These are phyloP conservation scores for Flexamia atlantica DNA, from an alignment of 2,888 invertebrate genomes.

Conservation along the genomic window DNA sequence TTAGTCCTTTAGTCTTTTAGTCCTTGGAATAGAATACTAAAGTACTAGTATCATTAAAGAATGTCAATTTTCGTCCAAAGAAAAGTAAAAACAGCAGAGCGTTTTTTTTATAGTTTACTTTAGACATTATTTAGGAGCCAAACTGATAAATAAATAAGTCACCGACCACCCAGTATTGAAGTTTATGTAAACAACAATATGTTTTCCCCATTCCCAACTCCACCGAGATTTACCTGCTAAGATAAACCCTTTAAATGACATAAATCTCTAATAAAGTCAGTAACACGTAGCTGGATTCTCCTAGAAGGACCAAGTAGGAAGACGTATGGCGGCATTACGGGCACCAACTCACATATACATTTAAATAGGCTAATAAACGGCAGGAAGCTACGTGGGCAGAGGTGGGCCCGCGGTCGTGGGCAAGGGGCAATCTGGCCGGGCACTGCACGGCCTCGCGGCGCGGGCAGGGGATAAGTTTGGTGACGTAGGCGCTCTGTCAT, in stretches of 20 bases:
- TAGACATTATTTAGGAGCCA: too few species aligned
- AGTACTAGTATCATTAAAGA: too few species aligned
- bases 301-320: conserved; percentile 18
- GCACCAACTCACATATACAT: conserved; percentile 49
- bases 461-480: not conserved
- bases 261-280: conserved; percentile 11
- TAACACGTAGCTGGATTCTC: not conserved
- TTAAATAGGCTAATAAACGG: conserved; percentile 56
- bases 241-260: not conserved
- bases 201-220: too few species aligned
- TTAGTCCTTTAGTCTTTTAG: too few species aligned
- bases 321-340: conserved; percentile 42
- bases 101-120: too few species aligned
- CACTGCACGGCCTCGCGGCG: not conserved
- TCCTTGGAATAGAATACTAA: too few species aligned
- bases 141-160: too few species aligned
- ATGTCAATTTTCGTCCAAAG: too few species aligned
- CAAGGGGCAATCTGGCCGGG: not conserved
- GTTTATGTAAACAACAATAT: too few species aligned
- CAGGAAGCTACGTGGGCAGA: conserved; percentile 54
- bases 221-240: not conserved
- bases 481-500: not conserved
- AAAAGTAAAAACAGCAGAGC: too few species aligned
- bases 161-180: too few species aligned
- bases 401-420: conserved; percentile 37